Percentiles rank a stretch among this genome's conserved stretches.
phyloP scores from a whole-genome alignment of 2,797 vertebrate genomes.

The Diceros bicornis region DNA sequence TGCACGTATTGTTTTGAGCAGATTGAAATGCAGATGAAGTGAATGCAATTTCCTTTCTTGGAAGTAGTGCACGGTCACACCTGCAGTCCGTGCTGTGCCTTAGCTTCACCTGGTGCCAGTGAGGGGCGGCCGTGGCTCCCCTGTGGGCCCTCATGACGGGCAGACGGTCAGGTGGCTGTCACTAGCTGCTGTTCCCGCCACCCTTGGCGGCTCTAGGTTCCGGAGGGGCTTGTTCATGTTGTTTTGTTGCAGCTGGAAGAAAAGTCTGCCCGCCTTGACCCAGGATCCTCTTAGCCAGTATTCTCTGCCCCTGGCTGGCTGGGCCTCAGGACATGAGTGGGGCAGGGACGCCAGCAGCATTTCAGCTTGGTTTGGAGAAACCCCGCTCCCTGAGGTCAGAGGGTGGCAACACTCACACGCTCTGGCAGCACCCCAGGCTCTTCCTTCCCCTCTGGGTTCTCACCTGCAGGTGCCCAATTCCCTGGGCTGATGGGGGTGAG shows the following conservation, averaged over 20 bases:
- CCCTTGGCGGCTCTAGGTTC: not conserved
- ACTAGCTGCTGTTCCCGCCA: not conserved
- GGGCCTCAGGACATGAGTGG: accelerated
- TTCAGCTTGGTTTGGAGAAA: not conserved
- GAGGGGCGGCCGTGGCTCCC: constrained; percentile 72
- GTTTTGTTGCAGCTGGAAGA: not conserved
- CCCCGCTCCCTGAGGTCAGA: accelerated
- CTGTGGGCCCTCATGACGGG: constrained; percentile 74
- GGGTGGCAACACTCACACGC: not conserved
- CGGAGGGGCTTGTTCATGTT: not conserved
- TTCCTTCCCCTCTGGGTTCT: not conserved
- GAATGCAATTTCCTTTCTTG: constrained; percentile 78
- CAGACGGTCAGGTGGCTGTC: not conserved
- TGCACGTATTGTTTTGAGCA: constrained; percentile 81
- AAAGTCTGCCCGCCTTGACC: not conserved
- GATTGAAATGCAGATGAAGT: constrained; percentile 79
- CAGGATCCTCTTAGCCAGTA: not conserved
- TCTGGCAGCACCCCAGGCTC: not conserved
- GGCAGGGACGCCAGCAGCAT: not conserved
- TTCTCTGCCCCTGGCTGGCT: not conserved
- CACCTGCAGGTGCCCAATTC: not conserved
- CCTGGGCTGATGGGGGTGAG: not conserved
- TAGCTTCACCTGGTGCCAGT: constrained; percentile 88
- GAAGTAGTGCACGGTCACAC: constrained; percentile 80
- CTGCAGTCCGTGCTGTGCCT: constrained; percentile 89